A percentile compares a stretch with the other conserved stretches of the same genome.
These are phyloP conservation scores for Callospermophilus lateralis DNA, from an alignment of 2,113 vertebrate species.

Conservation along the genomic window DNA sequence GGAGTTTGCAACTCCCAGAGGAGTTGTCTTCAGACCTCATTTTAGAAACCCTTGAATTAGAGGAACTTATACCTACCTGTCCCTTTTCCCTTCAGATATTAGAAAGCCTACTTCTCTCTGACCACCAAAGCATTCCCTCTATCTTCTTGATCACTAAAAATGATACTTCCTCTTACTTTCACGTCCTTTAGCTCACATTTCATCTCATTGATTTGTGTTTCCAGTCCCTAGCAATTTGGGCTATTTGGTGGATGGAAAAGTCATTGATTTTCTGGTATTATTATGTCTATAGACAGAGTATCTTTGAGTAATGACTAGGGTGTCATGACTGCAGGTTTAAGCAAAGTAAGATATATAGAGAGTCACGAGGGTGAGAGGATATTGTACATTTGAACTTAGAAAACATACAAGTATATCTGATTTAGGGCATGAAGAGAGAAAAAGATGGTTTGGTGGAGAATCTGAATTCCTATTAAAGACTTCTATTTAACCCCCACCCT, in stretches of 20 bases:
- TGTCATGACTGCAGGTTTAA: background rate
- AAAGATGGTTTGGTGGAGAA: background rate
- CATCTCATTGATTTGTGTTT: background rate
- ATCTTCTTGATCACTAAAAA: background rate
- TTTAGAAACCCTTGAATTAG: background rate
- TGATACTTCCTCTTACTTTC: background rate
- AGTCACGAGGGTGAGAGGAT: background rate
- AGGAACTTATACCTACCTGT: background rate
- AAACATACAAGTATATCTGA: background rate
- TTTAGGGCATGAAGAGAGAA: background rate
- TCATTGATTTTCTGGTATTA: constrained; percentile 32
- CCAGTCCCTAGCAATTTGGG: background rate
- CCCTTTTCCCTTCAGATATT: background rate
- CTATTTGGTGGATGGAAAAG: background rate
- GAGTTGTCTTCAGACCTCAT: background rate
- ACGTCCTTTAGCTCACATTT: background rate
- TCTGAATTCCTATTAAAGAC: background rate
- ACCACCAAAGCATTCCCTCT: background rate
- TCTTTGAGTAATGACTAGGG: background rate
- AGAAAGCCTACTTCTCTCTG: background rate
- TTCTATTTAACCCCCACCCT: background rate
- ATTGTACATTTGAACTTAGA: background rate
- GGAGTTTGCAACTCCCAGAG: background rate
- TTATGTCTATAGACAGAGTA: background rate
- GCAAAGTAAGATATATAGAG: constrained; percentile 1